Base-by-base conservation (phyloP, 2,888 invertebrate species). In the Drosophila niveifrons region DNA sequence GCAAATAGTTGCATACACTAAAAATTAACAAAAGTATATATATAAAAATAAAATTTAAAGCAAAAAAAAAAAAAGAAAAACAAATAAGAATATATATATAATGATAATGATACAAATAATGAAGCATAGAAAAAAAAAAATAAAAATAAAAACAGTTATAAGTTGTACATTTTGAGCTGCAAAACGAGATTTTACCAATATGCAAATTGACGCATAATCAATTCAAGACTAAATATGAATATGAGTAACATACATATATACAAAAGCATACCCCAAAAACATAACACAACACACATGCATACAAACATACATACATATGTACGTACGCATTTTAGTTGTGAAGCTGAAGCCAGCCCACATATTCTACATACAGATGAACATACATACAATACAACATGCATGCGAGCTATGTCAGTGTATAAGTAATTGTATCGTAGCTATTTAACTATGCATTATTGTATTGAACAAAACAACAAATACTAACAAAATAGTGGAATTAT, bases 141-240 rank as follows among this genome's bases (percentile, higher is more conserved):
- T n/a, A n/a, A n/a, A n/a, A n/a, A n/a, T n/a, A n/a, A 82, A 73
- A 82, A 80, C 83, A 78, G 82, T 80, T 77, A 70, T 76, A 74
- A 72, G 82, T 79, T 83, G 80, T 72, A 72, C 66, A 79, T 76
- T 79, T 72, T 61, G 69, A 80, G 72, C 65, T 83, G 71, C 70
- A 64, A 68, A 68, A 68, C 55, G 78, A 74, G 72, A 77, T 80
- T 88, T 79, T 82, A 84, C 72, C 80, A 71, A 75, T 72, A 72
- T 73, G 74, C 73, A 67, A 74, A 72, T 77, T 72, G 66, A 85
- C 72, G 70, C 74, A 72, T 71, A 67, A 69, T 57, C 71, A 84
- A 79, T 72, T 77, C 77, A 84, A 87, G 82, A 88, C 83, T 88
- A 74, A 81, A 85, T 67, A 79, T 64, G 71, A 78, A 78, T 64